Percentiles rank a stretch among this genome's conserved stretches.
phyloP scores from a whole-genome alignment of 2,888 invertebrate genomes.

The Eurytoma adleriae region DNA sequence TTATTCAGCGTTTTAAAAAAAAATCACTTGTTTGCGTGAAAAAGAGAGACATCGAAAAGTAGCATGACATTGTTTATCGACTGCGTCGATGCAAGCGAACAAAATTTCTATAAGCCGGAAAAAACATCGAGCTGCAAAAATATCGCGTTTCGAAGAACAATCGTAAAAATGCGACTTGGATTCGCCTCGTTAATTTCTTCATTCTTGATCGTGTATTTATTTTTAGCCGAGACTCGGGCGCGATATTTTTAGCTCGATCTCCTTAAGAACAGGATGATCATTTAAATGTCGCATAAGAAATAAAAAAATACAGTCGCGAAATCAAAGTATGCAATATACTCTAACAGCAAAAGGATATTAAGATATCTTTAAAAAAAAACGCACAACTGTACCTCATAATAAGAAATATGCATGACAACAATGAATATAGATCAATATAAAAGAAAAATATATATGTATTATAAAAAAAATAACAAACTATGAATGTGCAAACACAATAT shows the following conservation, averaged over 20 bases:
- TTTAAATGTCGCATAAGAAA: constrained; percentile 1
- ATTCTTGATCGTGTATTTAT: not conserved
- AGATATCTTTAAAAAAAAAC: not conserved
- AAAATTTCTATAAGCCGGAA: no score
- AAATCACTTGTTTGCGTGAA: not conserved
- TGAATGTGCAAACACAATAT: constrained; percentile 47
- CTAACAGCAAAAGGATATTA: constrained; percentile 12
- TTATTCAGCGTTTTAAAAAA: not conserved
- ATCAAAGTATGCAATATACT: constrained; percentile 10
- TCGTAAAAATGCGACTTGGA: no score
- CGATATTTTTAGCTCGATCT: constrained; percentile 6
- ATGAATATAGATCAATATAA: constrained; percentile 24
- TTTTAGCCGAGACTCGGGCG: not conserved
- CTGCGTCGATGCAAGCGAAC: not conserved
- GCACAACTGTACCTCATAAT: constrained; percentile 1
- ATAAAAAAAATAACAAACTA: constrained; percentile 26
- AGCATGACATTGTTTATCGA: not conserved
- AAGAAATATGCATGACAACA: constrained; percentile 44
- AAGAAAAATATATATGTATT: not conserved
- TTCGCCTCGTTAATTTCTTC: not conserved
- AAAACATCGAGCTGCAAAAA: no score
- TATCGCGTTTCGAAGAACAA: no score
- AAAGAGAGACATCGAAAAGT: not conserved
- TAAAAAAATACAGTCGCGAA: constrained; percentile 12
- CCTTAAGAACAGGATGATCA: constrained; percentile 7